A percentile compares a stretch with the other conserved stretches of the same genome.
These are phyloP conservation scores for Adelges cooleyi DNA, from an alignment of 1,140 invertebrate genomes.

Conservation along the genomic window DNA sequence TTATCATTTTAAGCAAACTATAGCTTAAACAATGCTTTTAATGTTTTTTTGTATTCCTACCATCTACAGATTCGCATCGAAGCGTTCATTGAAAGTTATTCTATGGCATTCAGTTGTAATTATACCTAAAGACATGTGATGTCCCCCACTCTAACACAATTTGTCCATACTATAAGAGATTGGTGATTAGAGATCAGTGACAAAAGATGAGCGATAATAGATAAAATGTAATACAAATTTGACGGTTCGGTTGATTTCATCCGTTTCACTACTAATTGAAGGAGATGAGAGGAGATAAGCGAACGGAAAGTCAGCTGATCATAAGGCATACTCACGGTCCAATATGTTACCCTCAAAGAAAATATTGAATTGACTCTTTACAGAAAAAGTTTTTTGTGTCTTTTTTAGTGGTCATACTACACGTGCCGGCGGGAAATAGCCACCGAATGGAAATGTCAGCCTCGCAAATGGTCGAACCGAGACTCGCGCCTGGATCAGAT, in stretches of 20 bases:
- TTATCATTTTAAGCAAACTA: too few relatives aligned
- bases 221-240: too few relatives aligned
- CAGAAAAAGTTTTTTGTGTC: not conserved
- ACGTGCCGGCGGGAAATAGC: constrained; percentile 45
- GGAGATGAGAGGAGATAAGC: not conserved
- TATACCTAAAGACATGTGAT: not conserved
- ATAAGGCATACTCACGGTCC: not conserved
- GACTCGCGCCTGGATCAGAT: constrained; percentile 58
- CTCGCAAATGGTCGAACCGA: constrained; percentile 51
- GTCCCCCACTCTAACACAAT: not conserved
- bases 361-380: not conserved
- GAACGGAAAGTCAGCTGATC: not conserved
- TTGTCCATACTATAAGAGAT: not conserved
- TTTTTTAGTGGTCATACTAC: constrained; percentile 55
- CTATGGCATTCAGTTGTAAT: too few relatives aligned
- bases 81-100: too few relatives aligned
- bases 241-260: too few relatives aligned
- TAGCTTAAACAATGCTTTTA: too few relatives aligned
- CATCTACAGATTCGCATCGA: too few relatives aligned
- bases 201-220: too few relatives aligned
- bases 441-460: constrained; percentile 63
- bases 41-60: too few relatives aligned
- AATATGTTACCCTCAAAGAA: not conserved
- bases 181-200: too few relatives aligned
- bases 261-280: not conserved